A percentile compares a stretch with the other conserved stretches of the same genome.
Conservation (phyloP, 1,140 invertebrate species). For the Paraescarpia echinospica region DNA sequence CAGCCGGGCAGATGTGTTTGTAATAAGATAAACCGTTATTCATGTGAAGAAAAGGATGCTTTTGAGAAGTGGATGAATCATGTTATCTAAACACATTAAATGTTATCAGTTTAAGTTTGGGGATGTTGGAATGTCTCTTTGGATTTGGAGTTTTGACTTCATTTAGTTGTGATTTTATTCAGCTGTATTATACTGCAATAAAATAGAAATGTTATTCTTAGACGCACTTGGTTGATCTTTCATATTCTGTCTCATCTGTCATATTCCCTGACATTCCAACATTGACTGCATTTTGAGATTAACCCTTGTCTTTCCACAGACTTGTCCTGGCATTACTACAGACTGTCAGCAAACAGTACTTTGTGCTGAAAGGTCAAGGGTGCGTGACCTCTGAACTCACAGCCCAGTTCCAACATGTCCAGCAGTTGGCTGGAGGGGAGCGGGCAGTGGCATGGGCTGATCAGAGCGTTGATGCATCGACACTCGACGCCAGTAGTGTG, state of each 20-base stretch:
- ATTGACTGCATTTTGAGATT: background rate
- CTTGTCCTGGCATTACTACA: conserved; percentile 8
- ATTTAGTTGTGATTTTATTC: background rate
- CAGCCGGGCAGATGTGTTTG: background rate
- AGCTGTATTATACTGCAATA: background rate
- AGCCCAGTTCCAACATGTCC: conserved; percentile 2
- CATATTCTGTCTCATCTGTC: background rate
- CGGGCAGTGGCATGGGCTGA: conserved; percentile 16
- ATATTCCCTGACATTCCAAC: background rate
- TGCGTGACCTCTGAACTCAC: conserved; percentile 5
- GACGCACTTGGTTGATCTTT: background rate
- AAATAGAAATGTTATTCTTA: background rate
- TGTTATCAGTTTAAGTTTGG: background rate
- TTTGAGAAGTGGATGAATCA: background rate
- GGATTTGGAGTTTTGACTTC: background rate
- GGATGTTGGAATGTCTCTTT: background rate
- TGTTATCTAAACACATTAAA: background rate
- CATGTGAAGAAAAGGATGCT: too few species aligned
- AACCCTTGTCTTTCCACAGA: conserved; percentile 3
- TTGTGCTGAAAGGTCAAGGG: conserved; percentile 19
- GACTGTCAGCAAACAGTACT: conserved; percentile 11
- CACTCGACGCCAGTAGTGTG: background rate
- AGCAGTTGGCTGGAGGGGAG: conserved; percentile 8
- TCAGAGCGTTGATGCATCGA: background rate
- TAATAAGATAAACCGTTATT: background rate